Conservation (phyloP, 2,113 vertebrate species). For the Semicossyphus pulcher region DNA sequence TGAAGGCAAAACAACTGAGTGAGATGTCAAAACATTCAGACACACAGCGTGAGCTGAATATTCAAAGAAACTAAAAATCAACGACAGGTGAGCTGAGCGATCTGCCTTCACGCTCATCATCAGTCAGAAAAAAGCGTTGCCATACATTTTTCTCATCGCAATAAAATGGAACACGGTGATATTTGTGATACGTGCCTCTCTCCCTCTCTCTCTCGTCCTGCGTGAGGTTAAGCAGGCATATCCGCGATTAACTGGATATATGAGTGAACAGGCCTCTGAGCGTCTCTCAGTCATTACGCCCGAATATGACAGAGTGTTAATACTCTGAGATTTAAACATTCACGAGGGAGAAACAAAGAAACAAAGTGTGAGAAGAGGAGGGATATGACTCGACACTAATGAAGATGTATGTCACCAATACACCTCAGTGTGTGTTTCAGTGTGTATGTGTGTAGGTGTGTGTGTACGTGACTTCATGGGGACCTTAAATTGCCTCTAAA, state of each 20-base stretch:
- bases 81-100: not conserved
- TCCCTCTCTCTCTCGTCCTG: slow-evolving; percentile 13
- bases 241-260: slow-evolving; percentile 62
- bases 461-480: slow-evolving; percentile 40
- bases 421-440: slow-evolving; percentile 19
- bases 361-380: slow-evolving; percentile 48
- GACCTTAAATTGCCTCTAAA: slow-evolving; percentile 65
- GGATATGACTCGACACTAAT: slow-evolving; percentile 71
- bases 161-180: slow-evolving; percentile 61
- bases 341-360: slow-evolving; percentile 63
- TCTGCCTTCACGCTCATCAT: slow-evolving; percentile 45
- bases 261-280: slow-evolving; percentile 57
- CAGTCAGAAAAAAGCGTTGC: slow-evolving; percentile 40
- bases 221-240: slow-evolving; percentile 49
- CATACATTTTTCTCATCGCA: slow-evolving; percentile 55
- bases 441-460: slow-evolving; percentile 25
- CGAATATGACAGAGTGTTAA: slow-evolving; percentile 70
- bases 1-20: slow-evolving; percentile 61
- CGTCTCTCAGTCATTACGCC: slow-evolving; percentile 51
- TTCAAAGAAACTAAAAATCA: slow-evolving; percentile 41
- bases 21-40: slow-evolving; percentile 57
- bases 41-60: slow-evolving; percentile 46
- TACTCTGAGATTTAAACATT: slow-evolving; percentile 60
- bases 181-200: slow-evolving; percentile 26
- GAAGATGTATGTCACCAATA: slow-evolving; percentile 76